A percentile compares a stretch with the other conserved stretches of the same genome.
Evolutionary conservation across 37 sponge, comb jelly and placozoan genomes (phyloP).

Genomic region (Axinella damicornis): DNA sequence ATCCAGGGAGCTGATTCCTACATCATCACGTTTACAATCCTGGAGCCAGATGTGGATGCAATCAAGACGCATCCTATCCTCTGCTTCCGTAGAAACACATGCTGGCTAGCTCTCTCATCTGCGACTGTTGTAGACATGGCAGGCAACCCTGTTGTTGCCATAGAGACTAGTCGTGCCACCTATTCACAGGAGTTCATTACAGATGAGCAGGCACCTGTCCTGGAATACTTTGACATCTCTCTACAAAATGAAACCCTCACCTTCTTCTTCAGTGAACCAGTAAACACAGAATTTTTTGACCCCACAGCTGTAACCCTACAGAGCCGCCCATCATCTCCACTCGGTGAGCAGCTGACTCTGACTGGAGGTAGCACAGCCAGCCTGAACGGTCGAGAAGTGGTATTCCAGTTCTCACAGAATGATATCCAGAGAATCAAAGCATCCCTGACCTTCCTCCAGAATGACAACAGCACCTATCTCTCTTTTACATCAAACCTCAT

Average conservation of each 20-base stretch:
- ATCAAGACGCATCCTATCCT: constrained; percentile 76
- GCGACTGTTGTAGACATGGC: constrained; percentile 73
- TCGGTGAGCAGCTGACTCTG: constrained; percentile 40
- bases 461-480: constrained; percentile 72
- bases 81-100: constrained; percentile 87
- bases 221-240: constrained; percentile 88
- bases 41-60: constrained; percentile 75
- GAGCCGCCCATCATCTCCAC: constrained; percentile 6
- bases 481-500: constrained; percentile 72
- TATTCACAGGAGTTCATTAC: constrained; percentile 66
- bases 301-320: constrained; percentile 66
- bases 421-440: constrained; percentile 76
- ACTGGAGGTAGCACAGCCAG: constrained; percentile 68
- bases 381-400: constrained; percentile 60
- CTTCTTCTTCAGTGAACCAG: constrained; percentile 89
- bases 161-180: constrained; percentile 28
- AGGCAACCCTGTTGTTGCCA: constrained; percentile 59
- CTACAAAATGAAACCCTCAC: constrained; percentile 72
- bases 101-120: constrained; percentile 79
- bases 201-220: constrained; percentile 65
- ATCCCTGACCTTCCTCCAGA: constrained; percentile 64
- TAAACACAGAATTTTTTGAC: constrained; percentile 59
- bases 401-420: constrained; percentile 39
- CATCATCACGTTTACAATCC: constrained; percentile 66
- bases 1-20: constrained; percentile 38